Percentiles rank a stretch among this genome's conserved stretches.
phyloP scores from a whole-genome alignment of 2,113 vertebrate genomes.

The Pitta sordida region DNA sequence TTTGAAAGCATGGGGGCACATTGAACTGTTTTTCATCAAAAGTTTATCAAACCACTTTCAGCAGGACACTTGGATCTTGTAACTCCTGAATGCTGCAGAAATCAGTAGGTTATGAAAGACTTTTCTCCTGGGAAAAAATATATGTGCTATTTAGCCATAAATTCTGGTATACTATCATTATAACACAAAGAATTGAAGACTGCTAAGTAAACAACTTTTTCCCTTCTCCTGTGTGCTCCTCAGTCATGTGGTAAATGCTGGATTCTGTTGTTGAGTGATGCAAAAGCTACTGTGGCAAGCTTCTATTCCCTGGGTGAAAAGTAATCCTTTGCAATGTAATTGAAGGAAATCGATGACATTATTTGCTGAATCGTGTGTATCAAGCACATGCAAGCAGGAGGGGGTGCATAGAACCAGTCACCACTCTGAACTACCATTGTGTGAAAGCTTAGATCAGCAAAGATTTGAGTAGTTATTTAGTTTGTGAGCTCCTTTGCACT shows the following conservation, averaged over 20 bases:
- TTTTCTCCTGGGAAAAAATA: constrained; percentile 60
- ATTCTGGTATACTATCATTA: constrained; percentile 48
- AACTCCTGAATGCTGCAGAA: constrained; percentile 39
- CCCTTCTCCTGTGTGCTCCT: constrained; percentile 6
- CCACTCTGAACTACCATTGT: neutral
- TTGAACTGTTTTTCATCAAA: neutral
- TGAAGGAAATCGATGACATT: constrained; percentile 60
- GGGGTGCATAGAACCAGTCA: neutral
- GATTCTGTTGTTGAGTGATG: constrained; percentile 63
- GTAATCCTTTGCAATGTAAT: constrained; percentile 59
- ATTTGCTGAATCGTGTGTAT: constrained; percentile 52
- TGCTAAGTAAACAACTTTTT: constrained; percentile 33
- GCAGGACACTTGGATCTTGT: constrained; percentile 21
- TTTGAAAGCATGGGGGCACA: neutral
- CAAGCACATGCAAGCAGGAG: constrained; percentile 4
- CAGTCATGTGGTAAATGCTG: constrained; percentile 42
- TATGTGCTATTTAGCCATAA: constrained; percentile 34
- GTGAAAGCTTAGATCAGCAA: neutral
- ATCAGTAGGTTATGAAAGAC: constrained; percentile 45
- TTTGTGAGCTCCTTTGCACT: neutral
- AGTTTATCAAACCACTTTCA: constrained; percentile 10
- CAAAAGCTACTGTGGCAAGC: constrained; percentile 52
- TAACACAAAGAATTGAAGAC: constrained; percentile 62
- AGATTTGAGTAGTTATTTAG: neutral
- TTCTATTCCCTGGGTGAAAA: constrained; percentile 60